These are phyloP conservation scores for Lepas anatifera DNA, from an alignment of 2,888 invertebrate species.

Conservation along the genomic window DNA sequence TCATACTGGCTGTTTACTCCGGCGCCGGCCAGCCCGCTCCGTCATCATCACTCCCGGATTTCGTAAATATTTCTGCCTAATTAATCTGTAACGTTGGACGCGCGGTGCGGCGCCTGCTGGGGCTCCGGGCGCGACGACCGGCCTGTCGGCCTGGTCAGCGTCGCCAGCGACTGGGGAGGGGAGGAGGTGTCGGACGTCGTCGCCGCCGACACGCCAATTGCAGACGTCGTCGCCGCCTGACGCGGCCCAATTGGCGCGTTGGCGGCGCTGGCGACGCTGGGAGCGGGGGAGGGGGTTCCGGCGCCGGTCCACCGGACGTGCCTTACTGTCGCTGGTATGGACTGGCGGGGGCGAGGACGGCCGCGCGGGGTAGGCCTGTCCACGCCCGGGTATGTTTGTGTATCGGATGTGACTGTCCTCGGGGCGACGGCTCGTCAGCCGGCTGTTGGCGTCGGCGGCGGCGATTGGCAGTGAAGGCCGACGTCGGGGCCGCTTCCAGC, in stretches of 20 bases:
- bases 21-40: background rate
- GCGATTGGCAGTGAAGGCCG: too few species aligned
- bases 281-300: too few species aligned
- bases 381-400: too few species aligned
- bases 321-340: too few species aligned
- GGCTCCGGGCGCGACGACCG: background rate
- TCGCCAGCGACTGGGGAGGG: too few species aligned
- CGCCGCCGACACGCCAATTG: background rate
- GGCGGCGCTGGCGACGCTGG: background rate
- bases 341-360: too few species aligned
- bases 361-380: too few species aligned
- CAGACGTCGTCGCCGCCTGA: background rate
- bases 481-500: too few species aligned
- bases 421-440: too few species aligned
- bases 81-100: conserved; percentile 1
- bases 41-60: background rate
- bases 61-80: conserved; percentile 10
- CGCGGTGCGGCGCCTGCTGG: background rate
- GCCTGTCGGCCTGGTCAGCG: background rate
- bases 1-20: conserved; percentile 3
- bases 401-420: too few species aligned
- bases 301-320: too few species aligned
- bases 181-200: background rate
- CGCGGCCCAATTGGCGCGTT: background rate
- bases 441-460: too few species aligned